These are phyloP conservation scores for Maconellicoccus hirsutus DNA, from an alignment of 1,140 invertebrate species.

Conservation along the genomic window DNA sequence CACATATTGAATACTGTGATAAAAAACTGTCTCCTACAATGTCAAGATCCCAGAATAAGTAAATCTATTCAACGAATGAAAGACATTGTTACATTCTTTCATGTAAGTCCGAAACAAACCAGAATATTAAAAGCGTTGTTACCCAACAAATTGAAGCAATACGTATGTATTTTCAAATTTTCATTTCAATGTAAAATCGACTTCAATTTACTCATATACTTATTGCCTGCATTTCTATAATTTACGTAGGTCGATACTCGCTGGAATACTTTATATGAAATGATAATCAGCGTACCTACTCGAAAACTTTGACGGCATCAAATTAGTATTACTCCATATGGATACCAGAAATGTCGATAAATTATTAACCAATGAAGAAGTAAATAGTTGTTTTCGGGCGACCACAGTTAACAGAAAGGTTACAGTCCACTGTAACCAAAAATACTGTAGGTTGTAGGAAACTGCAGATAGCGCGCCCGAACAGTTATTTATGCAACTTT, in stretches of 20 bases:
- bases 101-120: neutral
- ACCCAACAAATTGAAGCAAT: neutral
- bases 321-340: too few species aligned
- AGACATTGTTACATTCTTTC: neutral
- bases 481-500: too few species aligned
- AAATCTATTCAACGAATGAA: neutral
- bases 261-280: neutral
- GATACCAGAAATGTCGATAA: too few species aligned
- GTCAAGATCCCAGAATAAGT: neutral
- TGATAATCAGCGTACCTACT: neutral
- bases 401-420: too few species aligned
- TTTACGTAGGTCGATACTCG: neutral
- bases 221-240: neutral
- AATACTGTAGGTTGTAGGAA: too few species aligned
- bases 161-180: neutral
- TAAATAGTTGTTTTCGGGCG: too few species aligned
- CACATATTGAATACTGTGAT: slow-evolving; percentile 5
- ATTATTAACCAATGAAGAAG: too few species aligned
- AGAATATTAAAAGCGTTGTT: neutral
- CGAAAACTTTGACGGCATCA: too few species aligned
- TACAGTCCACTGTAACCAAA: too few species aligned
- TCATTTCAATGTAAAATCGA: too few species aligned
- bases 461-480: too few species aligned
- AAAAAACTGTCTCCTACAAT: neutral
- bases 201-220: neutral